Conservation (phyloP, 2,113 vertebrate genomes). For the Phalacrocorax carbo region DNA sequence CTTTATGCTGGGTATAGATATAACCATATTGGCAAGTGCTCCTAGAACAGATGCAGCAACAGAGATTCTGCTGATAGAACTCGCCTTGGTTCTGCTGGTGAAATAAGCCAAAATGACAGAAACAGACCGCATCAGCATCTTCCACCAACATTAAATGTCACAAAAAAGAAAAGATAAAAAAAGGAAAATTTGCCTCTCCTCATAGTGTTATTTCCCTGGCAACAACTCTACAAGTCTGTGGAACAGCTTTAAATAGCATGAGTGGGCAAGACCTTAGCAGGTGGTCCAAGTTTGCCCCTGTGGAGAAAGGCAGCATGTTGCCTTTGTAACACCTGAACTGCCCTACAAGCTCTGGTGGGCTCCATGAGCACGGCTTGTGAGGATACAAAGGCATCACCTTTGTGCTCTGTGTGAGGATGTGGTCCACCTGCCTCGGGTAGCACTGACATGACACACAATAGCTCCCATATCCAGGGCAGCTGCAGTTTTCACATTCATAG, state of each 20-base stretch:
- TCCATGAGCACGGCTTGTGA: background rate
- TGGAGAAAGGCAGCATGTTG: background rate
- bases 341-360: background rate
- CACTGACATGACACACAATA: background rate
- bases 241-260: background rate
- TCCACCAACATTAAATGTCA: background rate
- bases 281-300: background rate
- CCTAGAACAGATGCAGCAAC: background rate
- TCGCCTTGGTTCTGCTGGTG: background rate
- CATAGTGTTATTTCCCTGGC: background rate
- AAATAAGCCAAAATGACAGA: background rate
- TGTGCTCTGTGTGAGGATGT: accelerated
- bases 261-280: background rate
- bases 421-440: background rate
- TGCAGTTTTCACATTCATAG: background rate
- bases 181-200: background rate
- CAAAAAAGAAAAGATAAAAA: background rate
- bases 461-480: background rate
- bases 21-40: background rate
- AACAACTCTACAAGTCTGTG: background rate
- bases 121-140: background rate
- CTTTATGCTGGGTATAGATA: background rate
- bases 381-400: accelerated
- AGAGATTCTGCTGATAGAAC: background rate
- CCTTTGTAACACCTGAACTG: background rate